phyloP scores from a whole-genome alignment of 2,888 invertebrate species.

The Oligia latruncula region DNA sequence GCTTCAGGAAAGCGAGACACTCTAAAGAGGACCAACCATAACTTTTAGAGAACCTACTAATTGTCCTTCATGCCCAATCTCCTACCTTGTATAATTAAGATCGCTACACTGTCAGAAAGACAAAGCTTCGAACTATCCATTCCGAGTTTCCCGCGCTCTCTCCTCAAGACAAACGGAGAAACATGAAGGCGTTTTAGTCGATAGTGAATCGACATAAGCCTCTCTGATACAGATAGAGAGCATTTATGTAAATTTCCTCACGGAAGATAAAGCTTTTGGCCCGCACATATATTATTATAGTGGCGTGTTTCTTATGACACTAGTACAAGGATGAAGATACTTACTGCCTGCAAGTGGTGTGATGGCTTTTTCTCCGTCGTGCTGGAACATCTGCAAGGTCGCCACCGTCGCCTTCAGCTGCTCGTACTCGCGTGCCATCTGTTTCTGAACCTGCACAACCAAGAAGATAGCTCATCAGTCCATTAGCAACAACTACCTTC shows the following conservation, averaged over 20 bases:
- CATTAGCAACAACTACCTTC: conserved; percentile 6
- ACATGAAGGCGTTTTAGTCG: not conserved
- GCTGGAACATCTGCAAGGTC: conserved; percentile 94
- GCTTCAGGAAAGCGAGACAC: not conserved
- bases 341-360: conserved; percentile 84
- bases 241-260: no score
- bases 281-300: not conserved
- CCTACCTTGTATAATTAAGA: not conserved
- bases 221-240: no score
- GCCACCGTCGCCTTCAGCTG: conserved; percentile 95
- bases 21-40: not conserved
- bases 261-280: not conserved
- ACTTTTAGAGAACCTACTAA: no score
- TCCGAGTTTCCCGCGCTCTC: not conserved
- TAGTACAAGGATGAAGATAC: conserved; percentile 56
- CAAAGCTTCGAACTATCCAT: not conserved
- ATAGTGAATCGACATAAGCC: not conserved
- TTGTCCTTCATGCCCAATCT: no score
- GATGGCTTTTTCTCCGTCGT: conserved; percentile 90
- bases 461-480: conserved; percentile 34
- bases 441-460: conserved; percentile 94
- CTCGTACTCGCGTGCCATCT: conserved; percentile 96
- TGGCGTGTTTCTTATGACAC: not conserved
- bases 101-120: not conserved
- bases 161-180: not conserved